Base-by-base conservation (phyloP, 2,797 vertebrate species). In the Pangasius macronema region DNA sequence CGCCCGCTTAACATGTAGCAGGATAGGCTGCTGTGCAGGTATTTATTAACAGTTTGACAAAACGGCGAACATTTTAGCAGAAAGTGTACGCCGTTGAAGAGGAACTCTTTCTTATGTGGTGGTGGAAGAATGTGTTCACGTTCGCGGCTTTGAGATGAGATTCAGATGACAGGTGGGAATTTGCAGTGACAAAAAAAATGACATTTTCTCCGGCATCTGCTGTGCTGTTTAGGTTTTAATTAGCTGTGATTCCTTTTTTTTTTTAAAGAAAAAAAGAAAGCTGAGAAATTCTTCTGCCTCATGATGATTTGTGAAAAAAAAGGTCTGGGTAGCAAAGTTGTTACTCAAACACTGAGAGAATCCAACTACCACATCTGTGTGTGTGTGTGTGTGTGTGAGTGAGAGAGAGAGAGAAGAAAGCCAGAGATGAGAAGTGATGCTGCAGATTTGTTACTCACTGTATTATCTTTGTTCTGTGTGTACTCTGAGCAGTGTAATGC, bases 141-240 rank as follows among this genome's bases (percentile, higher is more conserved):
- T 61, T 81, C 13, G 61, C 2, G 11, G 0, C 51, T 55, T 36
- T 33, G n/a, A 22, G n/a, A 53, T 33, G 75, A 77, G 75, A 33
- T 79, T 33, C 51, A 11, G 51, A 24, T 22, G 76, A 36, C 51
- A 79, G 53, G 51, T 79, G 77, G 53, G 77, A 80, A 39, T 59
- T 39, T 80, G 33, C 55, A 3, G 77, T 80, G 33, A 42, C 30
- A 76, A 55, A 77, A 55, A 24, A 57, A 49, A 13, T 10, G 6
- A 14, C 36, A 4, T 63, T 49, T 68, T 86, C 49, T n/a, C 8
- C 16, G 53, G 76, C 76, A 82, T 86, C 77, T 82, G 77, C 51
- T 24, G 3, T 33, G 77, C 2, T 57, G 51, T 46, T 42, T 81
- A 57, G 73, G 39, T 82, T 82, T 70, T 86, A 86, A 86, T 86